A percentile compares a stretch with the other conserved stretches of the same genome.
These are phyloP conservation scores for Clarias fuscus DNA, from an alignment of 2,797 vertebrate species.

Conservation along the genomic window DNA sequence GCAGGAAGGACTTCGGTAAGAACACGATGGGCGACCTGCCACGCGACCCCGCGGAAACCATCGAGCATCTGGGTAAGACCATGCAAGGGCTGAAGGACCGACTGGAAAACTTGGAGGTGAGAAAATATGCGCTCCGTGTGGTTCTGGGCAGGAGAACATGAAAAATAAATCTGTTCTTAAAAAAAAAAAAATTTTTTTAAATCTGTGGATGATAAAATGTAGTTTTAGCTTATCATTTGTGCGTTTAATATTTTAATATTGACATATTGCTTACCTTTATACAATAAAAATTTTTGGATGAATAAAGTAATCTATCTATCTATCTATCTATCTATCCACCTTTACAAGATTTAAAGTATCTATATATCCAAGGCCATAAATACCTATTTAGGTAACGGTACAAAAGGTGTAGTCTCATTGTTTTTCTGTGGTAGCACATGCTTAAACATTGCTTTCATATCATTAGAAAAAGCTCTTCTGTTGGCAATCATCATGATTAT, in stretches of 20 bases:
- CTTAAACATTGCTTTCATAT: background rate
- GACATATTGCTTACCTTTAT: background rate
- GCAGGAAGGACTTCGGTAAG: constrained; percentile 81
- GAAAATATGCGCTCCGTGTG: constrained; percentile 27
- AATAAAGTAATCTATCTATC: no score
- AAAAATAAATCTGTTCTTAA: background rate
- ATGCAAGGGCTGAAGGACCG: constrained; percentile 94
- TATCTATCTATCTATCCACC: no score
- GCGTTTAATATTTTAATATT: background rate
- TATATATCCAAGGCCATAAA: background rate
- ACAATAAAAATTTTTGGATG: no score
- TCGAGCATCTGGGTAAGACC: constrained; percentile 93
- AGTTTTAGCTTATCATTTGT: background rate
- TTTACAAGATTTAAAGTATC: background rate
- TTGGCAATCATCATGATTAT: constrained; percentile 11
- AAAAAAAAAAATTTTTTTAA: no score
- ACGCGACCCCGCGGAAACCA: constrained; percentile 84
- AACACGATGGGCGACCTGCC: constrained; percentile 97
- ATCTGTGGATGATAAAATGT: background rate
- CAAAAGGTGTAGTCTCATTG: background rate
- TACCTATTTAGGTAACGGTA: background rate
- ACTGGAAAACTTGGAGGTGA: constrained; percentile 92
- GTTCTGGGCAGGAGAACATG: background rate
- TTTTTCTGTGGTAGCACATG: background rate
- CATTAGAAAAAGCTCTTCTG: background rate